phyloP scores from a whole-genome alignment of 2,888 invertebrate species.

The Cantharis flavilabris region DNA sequence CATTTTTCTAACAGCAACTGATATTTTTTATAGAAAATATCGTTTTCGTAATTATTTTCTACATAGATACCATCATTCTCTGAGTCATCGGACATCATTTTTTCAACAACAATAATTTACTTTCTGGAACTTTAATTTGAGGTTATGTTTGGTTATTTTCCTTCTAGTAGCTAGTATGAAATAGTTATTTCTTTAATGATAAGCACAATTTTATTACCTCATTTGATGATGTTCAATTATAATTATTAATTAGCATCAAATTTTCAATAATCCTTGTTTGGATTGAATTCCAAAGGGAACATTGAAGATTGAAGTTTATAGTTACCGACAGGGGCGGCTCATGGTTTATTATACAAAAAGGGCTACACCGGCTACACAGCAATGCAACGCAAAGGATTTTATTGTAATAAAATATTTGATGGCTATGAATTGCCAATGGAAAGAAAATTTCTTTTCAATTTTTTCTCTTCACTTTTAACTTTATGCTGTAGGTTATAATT shows the following conservation, averaged over 20 bases:
- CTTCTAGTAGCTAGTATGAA: background rate
- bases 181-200: background rate
- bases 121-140: background rate
- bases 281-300: background rate
- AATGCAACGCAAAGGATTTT: too few relatives aligned
- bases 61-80: constrained; percentile 60
- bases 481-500: too few relatives aligned
- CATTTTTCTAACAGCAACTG: constrained; percentile 74
- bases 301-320: background rate
- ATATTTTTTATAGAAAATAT: constrained; percentile 75
- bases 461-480: too few relatives aligned
- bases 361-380: too few relatives aligned
- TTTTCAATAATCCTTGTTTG: background rate
- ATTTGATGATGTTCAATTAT: background rate
- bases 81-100: constrained; percentile 64
- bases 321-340: background rate
- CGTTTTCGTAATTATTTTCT: constrained; percentile 60
- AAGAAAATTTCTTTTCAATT: too few relatives aligned
- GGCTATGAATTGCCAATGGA: too few relatives aligned
- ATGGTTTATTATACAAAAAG: too few relatives aligned
- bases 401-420: too few relatives aligned
- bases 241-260: background rate
- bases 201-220: background rate
- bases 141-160: background rate
- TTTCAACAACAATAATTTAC: constrained; percentile 18